These are phyloP conservation scores for Drosophila koepferae DNA, from an alignment of 2,888 invertebrate genomes.

Conservation along the genomic window DNA sequence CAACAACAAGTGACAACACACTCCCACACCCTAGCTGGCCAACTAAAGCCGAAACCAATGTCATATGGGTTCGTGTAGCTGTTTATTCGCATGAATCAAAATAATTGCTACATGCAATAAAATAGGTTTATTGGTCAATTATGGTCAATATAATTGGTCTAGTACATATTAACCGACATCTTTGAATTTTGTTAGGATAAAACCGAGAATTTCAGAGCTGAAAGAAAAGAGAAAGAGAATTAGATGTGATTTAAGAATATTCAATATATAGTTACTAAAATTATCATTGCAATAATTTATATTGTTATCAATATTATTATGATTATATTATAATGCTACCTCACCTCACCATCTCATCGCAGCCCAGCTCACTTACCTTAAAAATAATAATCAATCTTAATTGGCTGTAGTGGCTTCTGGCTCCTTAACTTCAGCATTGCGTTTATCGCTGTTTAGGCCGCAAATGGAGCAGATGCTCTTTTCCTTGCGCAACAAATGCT, in stretches of 20 bases:
- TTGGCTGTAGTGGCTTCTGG: not conserved
- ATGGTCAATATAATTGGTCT: constrained; percentile 13
- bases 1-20: not conserved
- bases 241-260: not conserved
- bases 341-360: not conserved
- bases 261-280: too few species aligned
- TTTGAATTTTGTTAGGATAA: not conserved
- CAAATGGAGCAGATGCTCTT: constrained; percentile 31
- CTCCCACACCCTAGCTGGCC: not conserved
- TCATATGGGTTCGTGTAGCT: constrained; percentile 3
- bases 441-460: constrained; percentile 21
- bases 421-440: constrained; percentile 8
- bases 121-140: constrained; percentile 9
- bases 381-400: not conserved
- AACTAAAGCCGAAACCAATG: constrained; percentile 19
- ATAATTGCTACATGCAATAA: not conserved
- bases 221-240: not conserved
- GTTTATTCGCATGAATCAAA: constrained; percentile 32
- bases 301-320: too few species aligned
- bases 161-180: not conserved
- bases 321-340: too few species aligned
- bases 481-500: not conserved
- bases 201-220: constrained; percentile 1
- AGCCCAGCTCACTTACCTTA: not conserved
- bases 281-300: too few species aligned